These are phyloP conservation scores for Parotocinclus haroldoi DNA, from an alignment of 2,797 vertebrate genomes.

Conservation along the genomic window DNA sequence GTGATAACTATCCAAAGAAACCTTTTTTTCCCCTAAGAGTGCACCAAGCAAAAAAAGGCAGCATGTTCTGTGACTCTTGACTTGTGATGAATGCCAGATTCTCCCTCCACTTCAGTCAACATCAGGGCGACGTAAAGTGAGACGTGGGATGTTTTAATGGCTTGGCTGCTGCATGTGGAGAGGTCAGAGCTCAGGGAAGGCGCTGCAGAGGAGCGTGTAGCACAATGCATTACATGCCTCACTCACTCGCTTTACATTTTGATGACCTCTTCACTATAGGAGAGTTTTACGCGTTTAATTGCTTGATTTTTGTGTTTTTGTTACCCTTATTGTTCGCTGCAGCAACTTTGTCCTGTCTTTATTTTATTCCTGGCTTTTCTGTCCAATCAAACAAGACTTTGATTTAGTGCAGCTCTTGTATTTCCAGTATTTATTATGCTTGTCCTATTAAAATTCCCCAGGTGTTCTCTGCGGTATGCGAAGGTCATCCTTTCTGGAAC, in stretches of 20 bases:
- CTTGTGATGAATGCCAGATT: not conserved
- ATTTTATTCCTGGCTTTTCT: not conserved
- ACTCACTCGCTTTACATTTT: not conserved
- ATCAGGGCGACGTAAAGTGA: slow-evolving; percentile 19
- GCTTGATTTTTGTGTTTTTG: not conserved
- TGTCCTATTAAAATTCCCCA: slow-evolving; percentile 33
- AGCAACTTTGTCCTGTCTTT: slow-evolving; percentile 39
- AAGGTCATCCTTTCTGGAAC: slow-evolving; percentile 38
- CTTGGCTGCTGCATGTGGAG: not conserved
- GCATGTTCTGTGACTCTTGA: too few relatives aligned
- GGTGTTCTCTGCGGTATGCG: slow-evolving; percentile 36
- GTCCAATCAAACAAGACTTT: not conserved
- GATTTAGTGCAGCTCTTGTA: not conserved
- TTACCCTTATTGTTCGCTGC: slow-evolving; percentile 13
- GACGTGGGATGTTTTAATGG: slow-evolving; percentile 1
- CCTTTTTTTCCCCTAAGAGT: too few relatives aligned
- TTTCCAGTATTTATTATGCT: slow-evolving; percentile 16
- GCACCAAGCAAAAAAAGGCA: too few relatives aligned
- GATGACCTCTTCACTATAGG: not conserved
- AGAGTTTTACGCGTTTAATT: not conserved
- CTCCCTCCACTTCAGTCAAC: not conserved
- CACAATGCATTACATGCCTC: not conserved
- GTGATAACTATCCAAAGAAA: too few relatives aligned
- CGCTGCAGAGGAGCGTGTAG: slow-evolving; percentile 24
- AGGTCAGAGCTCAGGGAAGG: slow-evolving; percentile 29